Evolutionary conservation across 2,888 invertebrate genomes (phyloP).

Genomic region (Clistopyga incitator): DNA sequence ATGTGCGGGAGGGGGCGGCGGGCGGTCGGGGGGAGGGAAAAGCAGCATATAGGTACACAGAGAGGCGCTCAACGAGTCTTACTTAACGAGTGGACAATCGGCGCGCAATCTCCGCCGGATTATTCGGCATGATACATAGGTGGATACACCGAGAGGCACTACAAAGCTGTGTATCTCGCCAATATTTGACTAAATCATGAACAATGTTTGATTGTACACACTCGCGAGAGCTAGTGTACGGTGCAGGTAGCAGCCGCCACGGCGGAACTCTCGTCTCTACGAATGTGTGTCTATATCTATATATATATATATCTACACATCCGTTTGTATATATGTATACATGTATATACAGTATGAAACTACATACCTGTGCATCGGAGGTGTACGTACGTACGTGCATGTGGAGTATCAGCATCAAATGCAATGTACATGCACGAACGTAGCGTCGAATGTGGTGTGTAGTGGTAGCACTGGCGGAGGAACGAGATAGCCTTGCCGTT

Average conservation of each 20-base stretch:
- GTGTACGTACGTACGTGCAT: slow-evolving; percentile 28
- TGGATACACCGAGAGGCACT: slow-evolving; percentile 77
- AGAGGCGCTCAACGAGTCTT: slow-evolving; percentile 74
- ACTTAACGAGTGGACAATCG: slow-evolving; percentile 78
- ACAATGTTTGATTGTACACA: slow-evolving; percentile 84
- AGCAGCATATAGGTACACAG: not conserved
- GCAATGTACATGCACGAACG: not conserved
- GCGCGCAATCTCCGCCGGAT: slow-evolving; percentile 80
- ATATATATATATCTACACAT: slow-evolving; percentile 14
- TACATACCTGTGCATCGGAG: slow-evolving; percentile 36
- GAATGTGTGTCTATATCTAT: slow-evolving; percentile 32
- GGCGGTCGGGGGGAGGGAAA: too few species aligned
- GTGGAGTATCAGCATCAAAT: not conserved
- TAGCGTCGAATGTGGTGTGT: not conserved
- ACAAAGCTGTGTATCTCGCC: slow-evolving; percentile 84
- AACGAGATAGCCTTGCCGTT: slow-evolving; percentile 52
- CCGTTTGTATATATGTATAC: not conserved
- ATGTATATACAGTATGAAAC: slow-evolving; percentile 1
- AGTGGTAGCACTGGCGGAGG: slow-evolving; percentile 31
- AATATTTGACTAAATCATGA: slow-evolving; percentile 85
- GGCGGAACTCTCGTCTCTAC: slow-evolving; percentile 59
- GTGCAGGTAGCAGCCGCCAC: slow-evolving; percentile 57
- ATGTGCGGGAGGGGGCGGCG: slow-evolving; percentile 20
- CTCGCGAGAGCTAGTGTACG: slow-evolving; percentile 66
- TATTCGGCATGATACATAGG: slow-evolving; percentile 81